A percentile compares a stretch with the other conserved stretches of the same genome.
Conservation (phyloP, 92 coral and sea anemone genomes). For the Paragorgia papillata region DNA sequence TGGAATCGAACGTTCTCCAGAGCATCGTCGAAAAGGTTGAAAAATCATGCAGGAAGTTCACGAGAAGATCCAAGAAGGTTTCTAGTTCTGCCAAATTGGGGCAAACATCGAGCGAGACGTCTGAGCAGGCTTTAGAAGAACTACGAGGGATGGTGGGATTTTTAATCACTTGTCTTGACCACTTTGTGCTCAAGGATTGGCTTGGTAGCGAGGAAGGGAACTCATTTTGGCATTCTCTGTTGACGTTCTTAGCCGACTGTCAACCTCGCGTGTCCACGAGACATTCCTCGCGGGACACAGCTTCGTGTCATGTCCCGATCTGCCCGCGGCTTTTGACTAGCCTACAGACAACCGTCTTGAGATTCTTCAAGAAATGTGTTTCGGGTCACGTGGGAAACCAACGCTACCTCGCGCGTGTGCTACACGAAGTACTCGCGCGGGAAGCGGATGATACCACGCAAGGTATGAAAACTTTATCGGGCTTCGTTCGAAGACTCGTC, state of each 20-base stretch:
- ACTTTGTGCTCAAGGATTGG: conserved; percentile 76
- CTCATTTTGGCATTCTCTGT: conserved; percentile 73
- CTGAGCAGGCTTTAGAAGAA: conserved; percentile 37
- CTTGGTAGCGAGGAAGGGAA: conserved; percentile 65
- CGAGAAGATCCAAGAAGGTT: conserved; percentile 22
- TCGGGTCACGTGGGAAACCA: conserved; percentile 83
- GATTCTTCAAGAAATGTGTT: conserved; percentile 70
- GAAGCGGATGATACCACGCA: conserved; percentile 14
- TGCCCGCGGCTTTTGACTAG: conserved; percentile 62
- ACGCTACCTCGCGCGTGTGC: conserved; percentile 68
- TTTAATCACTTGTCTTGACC: conserved; percentile 70
- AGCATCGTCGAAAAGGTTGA: conserved; percentile 57
- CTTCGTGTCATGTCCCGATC: conserved; percentile 41
- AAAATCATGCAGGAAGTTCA: conserved; percentile 51
- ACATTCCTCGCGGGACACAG: conserved; percentile 32
- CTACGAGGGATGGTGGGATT: conserved; percentile 74
- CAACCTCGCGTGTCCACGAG: conserved; percentile 33
- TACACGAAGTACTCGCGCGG: conserved; percentile 74
- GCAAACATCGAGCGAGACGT: not conserved
- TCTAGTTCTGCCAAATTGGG: conserved; percentile 4
- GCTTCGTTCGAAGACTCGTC: conserved; percentile 84
- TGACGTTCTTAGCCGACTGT: conserved; percentile 58
- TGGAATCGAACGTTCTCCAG: conserved; percentile 74
- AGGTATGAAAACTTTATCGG: conserved; percentile 56
- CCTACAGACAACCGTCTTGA: conserved; percentile 79